Base-by-base conservation (phyloP, 2,888 invertebrate species). In the Dicycla oo region DNA sequence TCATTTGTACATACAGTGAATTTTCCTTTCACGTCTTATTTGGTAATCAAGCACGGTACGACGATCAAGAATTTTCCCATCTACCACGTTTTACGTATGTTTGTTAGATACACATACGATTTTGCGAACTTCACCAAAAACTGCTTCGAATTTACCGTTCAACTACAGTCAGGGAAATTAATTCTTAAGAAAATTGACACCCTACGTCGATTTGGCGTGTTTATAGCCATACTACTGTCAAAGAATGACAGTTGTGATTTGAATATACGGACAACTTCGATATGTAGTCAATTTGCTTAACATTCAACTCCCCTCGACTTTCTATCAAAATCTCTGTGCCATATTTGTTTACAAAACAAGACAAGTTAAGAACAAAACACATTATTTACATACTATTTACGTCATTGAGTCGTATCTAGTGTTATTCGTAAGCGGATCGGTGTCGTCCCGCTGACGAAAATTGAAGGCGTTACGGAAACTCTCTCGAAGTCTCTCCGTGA, bases 401-500 rank as follows among this genome's bases (percentile, higher is more conserved):
- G 95, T 95, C 97, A 97, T 97, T 64, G 97, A 97, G 72, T 97
- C 97, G 90, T 97, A 97, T 91, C 90, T 93, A 76, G 93, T 93
- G 83, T 93, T 94, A 11, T 91, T 85, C 2, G 94, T 93, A 5
- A 96, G 95, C 0, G 94, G 91, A 11, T 95, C 95, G 10, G 91
- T 92, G 74, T 96, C 95, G 60, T 94, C 94, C 30, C 90, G 86
- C 34, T 91, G 90, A 43, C 93, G 88, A 82, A 95, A 94, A 80
- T 93, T 90, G 82, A 96, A 92, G 0, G 96, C 94, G 80, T 91
- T 94, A 15, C 92, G 89, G 88, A 98, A 97, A 57, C 98, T 98
- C 83, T 98, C 98, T 53, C 97, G 95, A 1, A 99, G 96, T 57
- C 98, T 97, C 89, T 98, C 98, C 65, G 96, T 96, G 91, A 99